Base-by-base conservation (phyloP, 2,888 invertebrate species). In the Dinocampus coccinellae region DNA sequence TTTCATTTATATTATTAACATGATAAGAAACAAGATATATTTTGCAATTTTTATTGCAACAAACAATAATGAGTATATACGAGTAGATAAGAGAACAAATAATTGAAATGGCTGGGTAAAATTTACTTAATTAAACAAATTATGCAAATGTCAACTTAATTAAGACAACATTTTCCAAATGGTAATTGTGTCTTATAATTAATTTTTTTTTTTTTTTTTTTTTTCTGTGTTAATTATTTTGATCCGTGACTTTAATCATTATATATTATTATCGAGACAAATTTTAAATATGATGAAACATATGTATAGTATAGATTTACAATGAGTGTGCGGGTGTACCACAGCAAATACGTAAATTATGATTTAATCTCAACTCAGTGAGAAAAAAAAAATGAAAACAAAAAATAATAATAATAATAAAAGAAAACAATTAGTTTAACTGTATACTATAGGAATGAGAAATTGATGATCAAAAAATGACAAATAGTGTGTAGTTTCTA, bases 261-360 rank as follows among this genome's bases (percentile, higher is more conserved):
- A 47, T n/a, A 13, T 63, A 47, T 63, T 47, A 61, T 61, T 36
- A 39, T 61, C 42, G 81, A 80, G 82, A 79, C 80, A 75, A 82
- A 82, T 83, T 81, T 81, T 84, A 81, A 84, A 79, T 13, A 10
- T 13, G 16, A 63, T 4, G n/a, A 42, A 79, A 80, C 78, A 80
- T 79, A 82, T 82, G 81, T 82, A 83, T 81, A 79, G 79, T 77
- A 79, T 82, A 83, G 81, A 81, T 83, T 81, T 84, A 79, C 82
- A 82, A 79, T 75, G 70, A 76, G 77, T 74, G 79, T 77, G 77
- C 70, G 78, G 70, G 78, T 77, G 77, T 76, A 79, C 76, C 77
- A 77, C 78, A 72, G 63, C 67, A 75, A 72, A 77, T 78, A 75
- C 75, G 71, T 76, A 39, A 65, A 72, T 70, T 47, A 47, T 47